These are phyloP conservation scores for Gymnocypris eckloni DNA, from an alignment of 2,797 vertebrate genomes.

Conservation along the genomic window DNA sequence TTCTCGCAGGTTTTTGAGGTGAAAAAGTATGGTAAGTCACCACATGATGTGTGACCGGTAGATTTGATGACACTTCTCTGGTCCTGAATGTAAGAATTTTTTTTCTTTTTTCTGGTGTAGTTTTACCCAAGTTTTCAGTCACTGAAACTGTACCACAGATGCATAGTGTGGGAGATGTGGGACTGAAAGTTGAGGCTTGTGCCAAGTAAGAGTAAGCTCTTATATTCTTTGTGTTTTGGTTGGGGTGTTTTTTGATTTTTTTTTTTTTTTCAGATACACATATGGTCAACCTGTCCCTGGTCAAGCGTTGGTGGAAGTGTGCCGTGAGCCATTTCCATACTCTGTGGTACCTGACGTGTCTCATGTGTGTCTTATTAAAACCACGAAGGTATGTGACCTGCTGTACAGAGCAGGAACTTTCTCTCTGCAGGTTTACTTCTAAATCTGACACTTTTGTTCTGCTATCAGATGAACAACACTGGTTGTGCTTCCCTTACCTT, in stretches of 20 bases:
- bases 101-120: not conserved
- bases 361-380: not conserved
- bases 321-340: not conserved
- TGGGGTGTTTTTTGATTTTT: too few species aligned
- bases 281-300: not conserved
- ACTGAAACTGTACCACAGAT: not conserved
- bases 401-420: not conserved
- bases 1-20: conserved; percentile 43
- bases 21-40: conserved; percentile 53
- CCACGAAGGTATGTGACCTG: not conserved
- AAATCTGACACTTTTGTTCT: conserved; percentile 42
- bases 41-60: not conserved
- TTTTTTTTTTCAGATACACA: not conserved
- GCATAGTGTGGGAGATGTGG: not conserved
- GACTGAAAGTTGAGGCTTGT: conserved; percentile 3
- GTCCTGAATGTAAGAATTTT: not conserved
- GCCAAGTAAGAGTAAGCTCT: not conserved
- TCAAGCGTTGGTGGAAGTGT: conserved; percentile 2
- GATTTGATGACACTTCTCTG: too few species aligned
- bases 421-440: not conserved
- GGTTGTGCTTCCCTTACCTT: conserved; percentile 37
- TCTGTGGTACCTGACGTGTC: too few species aligned
- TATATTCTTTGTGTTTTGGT: not conserved
- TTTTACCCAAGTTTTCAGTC: conserved; percentile 9
- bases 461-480: conserved; percentile 9